Evolutionary conservation across 2,113 vertebrate genomes (phyloP), one percentile per base, ranked within the genome.

Genomic region (Sinosuthora webbiana): DNA sequence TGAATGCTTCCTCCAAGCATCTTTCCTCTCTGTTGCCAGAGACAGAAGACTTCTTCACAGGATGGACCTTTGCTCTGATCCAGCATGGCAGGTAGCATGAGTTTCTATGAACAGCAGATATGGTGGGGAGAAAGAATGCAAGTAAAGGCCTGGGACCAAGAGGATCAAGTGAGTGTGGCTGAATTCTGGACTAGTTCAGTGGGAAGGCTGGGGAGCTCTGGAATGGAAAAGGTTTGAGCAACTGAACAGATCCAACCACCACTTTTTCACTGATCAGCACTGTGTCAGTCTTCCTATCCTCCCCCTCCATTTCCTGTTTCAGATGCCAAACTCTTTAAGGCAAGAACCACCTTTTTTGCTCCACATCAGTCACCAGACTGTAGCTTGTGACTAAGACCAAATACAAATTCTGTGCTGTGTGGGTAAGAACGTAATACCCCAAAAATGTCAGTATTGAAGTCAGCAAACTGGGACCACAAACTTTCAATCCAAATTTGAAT

Each of bases 31-130:
- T 87, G 9, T 3, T 47, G 20, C 19, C 16, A 89, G 18, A 90
- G 71, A 80, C 12, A 24, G 7, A 4, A 50, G 41, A 57, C 11
- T 44, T 64, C 37, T 47, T 60, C 41, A 77, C 4, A 69, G 31
- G 25, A 74, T 22, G 4, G 37, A 55, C 14, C 24, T 78, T 9
- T 53, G 60, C 23, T 69, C 50, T 81, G 41, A 77, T 4, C 52
- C 6, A 60, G 16, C 9, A 63, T 0, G 2, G 14, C 18, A 60
- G 6, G 12, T 16, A 47, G 15, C 1, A 1, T 2, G 3, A 9
- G 27, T 18, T 83, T 87, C 76, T 41, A 35, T 3, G 2, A 80
- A 17, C 28, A 77, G 45, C 37, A 57, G 27, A 3, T 31, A 31
- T 3, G 11, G 71, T 4, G 5, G 2, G 23, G 17, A 80, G 4